These are phyloP conservation scores for Falcunculus frontatus DNA, from an alignment of 2,113 vertebrate species.

Conservation along the genomic window DNA sequence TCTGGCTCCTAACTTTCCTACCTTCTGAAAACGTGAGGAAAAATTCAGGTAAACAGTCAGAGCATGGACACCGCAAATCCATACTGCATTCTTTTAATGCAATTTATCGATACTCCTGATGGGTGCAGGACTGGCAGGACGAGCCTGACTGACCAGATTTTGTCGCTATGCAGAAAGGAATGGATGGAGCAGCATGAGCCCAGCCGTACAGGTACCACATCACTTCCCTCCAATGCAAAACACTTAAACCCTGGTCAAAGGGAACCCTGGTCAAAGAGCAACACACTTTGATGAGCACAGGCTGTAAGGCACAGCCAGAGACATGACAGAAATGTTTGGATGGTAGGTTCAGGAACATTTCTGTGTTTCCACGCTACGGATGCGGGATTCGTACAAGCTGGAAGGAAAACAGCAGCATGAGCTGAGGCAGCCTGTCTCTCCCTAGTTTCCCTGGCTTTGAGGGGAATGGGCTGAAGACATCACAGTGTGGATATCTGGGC, in stretches of 20 bases:
- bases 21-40: background rate
- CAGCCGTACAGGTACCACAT: background rate
- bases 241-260: background rate
- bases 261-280: background rate
- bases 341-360: background rate
- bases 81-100: background rate
- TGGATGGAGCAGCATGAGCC: background rate
- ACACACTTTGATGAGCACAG: background rate
- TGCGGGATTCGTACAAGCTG: rapidly evolving
- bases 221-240: background rate
- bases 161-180: background rate
- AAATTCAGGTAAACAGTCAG: background rate
- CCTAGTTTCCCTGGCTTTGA: background rate
- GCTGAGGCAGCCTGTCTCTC: background rate
- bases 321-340: background rate
- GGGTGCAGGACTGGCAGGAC: background rate
- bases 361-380: rapidly evolving
- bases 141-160: background rate
- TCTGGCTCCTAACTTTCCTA: background rate
- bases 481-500: background rate
- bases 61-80: background rate
- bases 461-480: background rate
- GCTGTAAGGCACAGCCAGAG: background rate
- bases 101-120: background rate
- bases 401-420: background rate